Conservation (phyloP, 2,113 vertebrate species). For the Mus pahari region DNA sequence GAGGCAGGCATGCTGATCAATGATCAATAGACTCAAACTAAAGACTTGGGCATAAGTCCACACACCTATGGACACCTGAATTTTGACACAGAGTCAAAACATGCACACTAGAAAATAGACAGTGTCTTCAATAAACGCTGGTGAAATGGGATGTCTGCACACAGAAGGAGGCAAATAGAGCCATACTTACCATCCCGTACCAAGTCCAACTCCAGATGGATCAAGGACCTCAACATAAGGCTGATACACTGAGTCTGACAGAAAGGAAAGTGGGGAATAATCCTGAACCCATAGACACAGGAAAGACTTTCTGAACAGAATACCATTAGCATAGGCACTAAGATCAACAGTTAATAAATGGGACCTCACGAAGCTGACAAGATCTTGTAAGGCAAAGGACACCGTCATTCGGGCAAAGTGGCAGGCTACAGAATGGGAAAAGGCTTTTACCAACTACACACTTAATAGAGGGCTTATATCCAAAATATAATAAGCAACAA, state of each 20-base stretch:
- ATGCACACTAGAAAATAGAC: neutral
- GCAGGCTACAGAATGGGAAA: neutral
- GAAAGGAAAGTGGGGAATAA: neutral
- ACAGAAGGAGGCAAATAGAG: neutral
- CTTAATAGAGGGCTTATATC: neutral
- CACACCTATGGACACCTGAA: neutral
- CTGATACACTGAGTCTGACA: neutral
- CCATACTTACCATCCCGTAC: neutral
- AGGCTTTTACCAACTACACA: neutral
- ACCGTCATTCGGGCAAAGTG: neutral
- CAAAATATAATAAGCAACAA: neutral
- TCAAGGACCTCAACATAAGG: neutral
- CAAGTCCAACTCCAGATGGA: neutral
- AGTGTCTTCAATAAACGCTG: neutral
- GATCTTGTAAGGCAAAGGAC: neutral
- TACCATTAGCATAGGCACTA: neutral
- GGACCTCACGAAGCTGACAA: neutral
- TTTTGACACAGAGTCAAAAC: neutral
- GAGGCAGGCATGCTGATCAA: too few species aligned
- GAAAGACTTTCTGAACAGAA: neutral
- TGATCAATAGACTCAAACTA: neutral
- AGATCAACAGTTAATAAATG: neutral
- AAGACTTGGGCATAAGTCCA: neutral
- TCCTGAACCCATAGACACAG: neutral
- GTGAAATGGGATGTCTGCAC: neutral